Evolutionary conservation across 2,888 invertebrate genomes (phyloP), one percentile per base, ranked within the genome.

Genomic region (Caenorhabditis angaria): DNA sequence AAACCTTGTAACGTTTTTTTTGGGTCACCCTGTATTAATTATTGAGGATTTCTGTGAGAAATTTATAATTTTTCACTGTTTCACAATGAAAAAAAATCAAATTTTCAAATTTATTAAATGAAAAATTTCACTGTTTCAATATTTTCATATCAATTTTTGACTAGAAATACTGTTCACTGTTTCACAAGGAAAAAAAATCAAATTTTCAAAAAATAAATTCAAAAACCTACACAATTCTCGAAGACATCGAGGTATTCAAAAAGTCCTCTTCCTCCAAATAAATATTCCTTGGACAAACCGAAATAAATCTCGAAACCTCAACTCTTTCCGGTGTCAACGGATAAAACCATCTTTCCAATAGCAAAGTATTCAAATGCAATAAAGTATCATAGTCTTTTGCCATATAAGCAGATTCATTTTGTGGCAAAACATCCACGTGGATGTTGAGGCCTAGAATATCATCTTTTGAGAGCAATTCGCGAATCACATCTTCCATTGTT

Each of bases 381-480:
- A 82, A 68, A 0, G 76, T 65, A 12, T 68, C 76, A 64, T 77
- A 80, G 56, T 80, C 80, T 35, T 77, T 78, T 18, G 73, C 80
- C 24, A 28, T 61, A 25, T 73, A 70, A 3, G 81, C 80, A 28
- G 65, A 58, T 59, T 80, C 77, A 32, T 74, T 58, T 1, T 62
- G 53, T 5, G 63, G 35, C 28, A 85, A 53, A 22, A 85, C 76
- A 28, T 84, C 85, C 12, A 85, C 75, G 61, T 83, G 79, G 51
- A 85, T 76, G 54, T 74, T 76, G 56, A 83, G 81, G 10, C 75
- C 71, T 8, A 84, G 72, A 51, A 85, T 70, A 64, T 85, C 85
- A 56, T 84, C 85, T 58, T 85, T 83, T 1, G 78, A 78, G 1
- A 85, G 70, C 32, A 85, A 70, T 59, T 85, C 84, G 27, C 80